Percentiles rank a stretch among this genome's conserved stretches.
phyloP scores from a whole-genome alignment of 2,113 vertebrate genomes.

The Empidonax traillii region DNA sequence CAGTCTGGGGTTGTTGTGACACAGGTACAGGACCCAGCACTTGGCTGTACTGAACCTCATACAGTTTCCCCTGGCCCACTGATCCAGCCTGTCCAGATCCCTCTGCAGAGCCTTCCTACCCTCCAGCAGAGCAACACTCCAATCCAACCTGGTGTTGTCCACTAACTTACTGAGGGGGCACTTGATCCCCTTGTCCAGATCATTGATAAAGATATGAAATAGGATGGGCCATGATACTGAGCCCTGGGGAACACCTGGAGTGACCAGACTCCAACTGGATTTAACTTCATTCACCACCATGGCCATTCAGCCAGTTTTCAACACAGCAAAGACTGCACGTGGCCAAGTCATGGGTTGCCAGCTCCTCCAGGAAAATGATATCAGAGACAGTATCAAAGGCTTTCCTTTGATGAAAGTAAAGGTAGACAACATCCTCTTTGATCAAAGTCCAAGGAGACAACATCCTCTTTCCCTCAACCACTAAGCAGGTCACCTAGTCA shows the following conservation, averaged over 20 bases:
- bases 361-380: not conserved
- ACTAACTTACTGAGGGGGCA: not conserved
- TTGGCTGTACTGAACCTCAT: not conserved
- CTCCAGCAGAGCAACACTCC: not conserved
- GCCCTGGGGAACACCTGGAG: not conserved
- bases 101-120: not conserved
- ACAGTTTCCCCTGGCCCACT: not conserved
- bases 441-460: not conserved
- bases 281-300: not conserved
- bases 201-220: not conserved
- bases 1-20: not conserved
- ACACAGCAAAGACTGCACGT: not conserved
- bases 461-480: not conserved
- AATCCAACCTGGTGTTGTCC: not conserved
- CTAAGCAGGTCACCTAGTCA: not conserved
- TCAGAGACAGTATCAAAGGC: not conserved
- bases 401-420: not conserved
- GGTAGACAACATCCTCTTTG: not conserved
- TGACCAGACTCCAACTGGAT: not conserved
- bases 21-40: not conserved
- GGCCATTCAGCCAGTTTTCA: not conserved
- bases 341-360: not conserved
- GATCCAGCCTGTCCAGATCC: not conserved
- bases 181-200: not conserved
- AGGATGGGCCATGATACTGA: not conserved